Evolutionary conservation across 2,888 invertebrate species (phyloP), one percentile per base, ranked within the genome.

Genomic region (Idaea aversata): DNA sequence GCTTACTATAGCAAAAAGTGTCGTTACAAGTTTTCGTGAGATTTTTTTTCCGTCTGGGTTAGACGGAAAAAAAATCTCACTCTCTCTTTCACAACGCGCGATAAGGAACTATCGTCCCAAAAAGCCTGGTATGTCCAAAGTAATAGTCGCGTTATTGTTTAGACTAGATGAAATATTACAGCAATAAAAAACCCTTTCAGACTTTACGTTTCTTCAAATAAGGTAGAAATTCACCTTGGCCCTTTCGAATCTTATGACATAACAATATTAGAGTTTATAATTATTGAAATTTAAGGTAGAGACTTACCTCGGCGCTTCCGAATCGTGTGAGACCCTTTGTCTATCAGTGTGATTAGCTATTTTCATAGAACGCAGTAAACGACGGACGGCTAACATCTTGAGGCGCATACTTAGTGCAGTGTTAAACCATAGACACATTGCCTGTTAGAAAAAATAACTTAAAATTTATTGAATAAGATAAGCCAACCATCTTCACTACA

Each of bases 381-480:
- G 95, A 0, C 96, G 95, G 77, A 97, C 88, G 69, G 97, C 95
- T 69, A 96, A 93, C 72, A 98, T 89, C 86, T 97, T 97, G 64
- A 97, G 93, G 63, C 97, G 95, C 85, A 98, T 95, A 85, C 97
- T 97, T 75, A 95, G 94, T 0, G 97, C 97, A 83, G 97, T 96
- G 88, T 98, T 99, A 86, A 96, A 97, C 98, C 98, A 99, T 3
- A 98, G 93, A 79, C 97, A 97, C 94, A 98, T 95, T 13, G 97
- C 96, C 91, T 95, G 91, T 0, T 34, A 64, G 61, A 13, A 61
- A 60, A 6, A 61, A 5, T 10, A 4, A 57, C 13, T 65, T n/a
- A 16, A 2, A 62, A n/a, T 36, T 36, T 36, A 36, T 36, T 36
- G 36, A 4, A 5, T 36, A 5, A 36, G n/a, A n/a, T 6, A 36